phyloP scores from a whole-genome alignment of 2,797 vertebrate genomes.

The Spinibarbus caldwelli region DNA sequence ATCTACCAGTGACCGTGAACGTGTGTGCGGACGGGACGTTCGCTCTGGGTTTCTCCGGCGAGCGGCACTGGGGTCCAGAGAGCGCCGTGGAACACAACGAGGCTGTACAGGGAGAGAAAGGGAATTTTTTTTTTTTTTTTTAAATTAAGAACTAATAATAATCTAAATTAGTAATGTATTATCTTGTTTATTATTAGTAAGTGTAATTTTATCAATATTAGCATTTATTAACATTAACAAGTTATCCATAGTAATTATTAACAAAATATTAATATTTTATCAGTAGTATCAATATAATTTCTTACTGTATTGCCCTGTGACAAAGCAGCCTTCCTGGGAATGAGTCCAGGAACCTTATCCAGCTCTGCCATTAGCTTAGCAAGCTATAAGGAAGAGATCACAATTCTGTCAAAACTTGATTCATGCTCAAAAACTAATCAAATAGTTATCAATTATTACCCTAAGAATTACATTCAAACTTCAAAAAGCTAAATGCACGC shows the following conservation, averaged over 20 bases:
- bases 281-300: too few species aligned
- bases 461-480: background rate
- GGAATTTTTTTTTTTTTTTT: too few species aligned
- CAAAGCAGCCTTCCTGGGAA: slow-evolving; percentile 75
- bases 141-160: too few species aligned
- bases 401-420: background rate
- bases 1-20: slow-evolving; percentile 86
- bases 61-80: slow-evolving; percentile 60
- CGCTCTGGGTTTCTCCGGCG: slow-evolving; percentile 83
- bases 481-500: background rate
- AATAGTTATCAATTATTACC: too few species aligned
- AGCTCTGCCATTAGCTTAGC: slow-evolving; percentile 96
- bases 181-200: too few species aligned
- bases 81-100: slow-evolving; percentile 74
- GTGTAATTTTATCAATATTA: too few species aligned
- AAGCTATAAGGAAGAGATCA: slow-evolving; percentile 76
- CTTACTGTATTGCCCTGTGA: slow-evolving; percentile 78
- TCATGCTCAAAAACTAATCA: background rate
- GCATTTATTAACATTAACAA: too few species aligned
- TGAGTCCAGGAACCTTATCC: slow-evolving; percentile 86
- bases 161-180: background rate
- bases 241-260: too few species aligned
- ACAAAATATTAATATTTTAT: too few species aligned
- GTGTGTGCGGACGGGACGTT: slow-evolving; percentile 84
- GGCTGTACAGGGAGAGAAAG: slow-evolving; percentile 60